Percentiles rank a stretch among this genome's conserved stretches.
Conservation (phyloP, 1,140 invertebrate genomes). For the Neuroterus valhalla region DNA sequence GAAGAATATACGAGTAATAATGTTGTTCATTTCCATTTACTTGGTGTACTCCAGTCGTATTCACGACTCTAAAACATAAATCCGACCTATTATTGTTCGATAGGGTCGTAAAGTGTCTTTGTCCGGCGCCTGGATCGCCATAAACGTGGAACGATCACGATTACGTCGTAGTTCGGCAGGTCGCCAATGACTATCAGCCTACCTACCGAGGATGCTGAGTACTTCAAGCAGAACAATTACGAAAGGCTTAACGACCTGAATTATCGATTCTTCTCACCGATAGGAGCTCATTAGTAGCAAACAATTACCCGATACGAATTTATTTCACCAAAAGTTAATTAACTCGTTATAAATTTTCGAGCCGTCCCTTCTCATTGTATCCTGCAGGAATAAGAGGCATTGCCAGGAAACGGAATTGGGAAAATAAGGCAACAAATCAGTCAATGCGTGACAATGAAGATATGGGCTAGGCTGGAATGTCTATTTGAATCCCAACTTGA, state of each 20-base stretch:
- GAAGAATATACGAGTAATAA: too few species aligned
- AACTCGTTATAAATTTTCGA: constrained; percentile 47
- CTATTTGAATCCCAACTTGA: neutral
- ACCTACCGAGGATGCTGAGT: constrained; percentile 37
- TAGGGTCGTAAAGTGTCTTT: constrained; percentile 41
- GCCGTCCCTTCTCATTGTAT: constrained; percentile 15
- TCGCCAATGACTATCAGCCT: constrained; percentile 31
- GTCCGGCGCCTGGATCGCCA: constrained; percentile 43
- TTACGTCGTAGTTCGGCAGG: constrained; percentile 47
- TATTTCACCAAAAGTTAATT: constrained; percentile 35
- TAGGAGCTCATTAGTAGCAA: constrained; percentile 40
- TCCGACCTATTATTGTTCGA: constrained; percentile 33
- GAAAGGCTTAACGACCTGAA: constrained; percentile 47
- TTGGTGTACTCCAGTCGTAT: too few species aligned
- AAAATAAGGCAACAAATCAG: too few species aligned
- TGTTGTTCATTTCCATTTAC: too few species aligned
- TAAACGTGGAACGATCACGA: constrained; percentile 47
- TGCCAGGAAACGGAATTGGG: too few species aligned
- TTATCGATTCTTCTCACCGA: constrained; percentile 53
- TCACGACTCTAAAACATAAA: neutral
- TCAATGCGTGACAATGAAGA: neutral
- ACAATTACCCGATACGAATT: too few species aligned
- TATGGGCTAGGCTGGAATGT: neutral
- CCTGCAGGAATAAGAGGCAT: too few species aligned
- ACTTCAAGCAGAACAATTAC: constrained; percentile 47